Base-by-base conservation (phyloP, 64 coral and sea anemone genomes). In the Trachythela sp. region DNA sequence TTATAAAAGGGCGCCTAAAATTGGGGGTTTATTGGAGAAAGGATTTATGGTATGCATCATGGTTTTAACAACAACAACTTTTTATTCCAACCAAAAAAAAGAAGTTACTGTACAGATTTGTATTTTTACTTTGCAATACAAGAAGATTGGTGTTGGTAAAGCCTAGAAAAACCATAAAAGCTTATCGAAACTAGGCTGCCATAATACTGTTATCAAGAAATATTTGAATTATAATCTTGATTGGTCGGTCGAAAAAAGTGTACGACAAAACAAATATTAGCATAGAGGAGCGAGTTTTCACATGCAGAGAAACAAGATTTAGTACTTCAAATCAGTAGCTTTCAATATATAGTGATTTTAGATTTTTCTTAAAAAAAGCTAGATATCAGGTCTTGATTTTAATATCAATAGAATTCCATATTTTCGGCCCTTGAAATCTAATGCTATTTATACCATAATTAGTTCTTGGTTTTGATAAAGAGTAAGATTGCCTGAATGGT, bases 341-440 rank as follows among this genome's bases (percentile, higher is more conserved):
- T 5, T 64, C 4, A 64, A 64, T 22, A 22, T 64, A 64, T 20
- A 26, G 24, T 24, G 7, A 20, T 64, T 64, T 5, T 26, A 64
- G 18, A n/a, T 26, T 64, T 20, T 27, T n/a, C 24, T 64, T 64
- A 27, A 64, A 26, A 27, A 64, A n/a, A 7, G 56, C 18, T 8
- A 64, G 56, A 27, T 5, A n/a, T 64, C 13, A 64, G 56, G 56
- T n/a, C 56, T 64, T 64, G 26, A 64, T 20, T 64, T 20, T n/a
- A 27, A 24, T 64, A 64, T 64, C 56, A 64, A 22, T 5, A 24
- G 56, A 64, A 31, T 86, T 86, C 48, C 85, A 86, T 51, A 86
- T 36, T 86, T 54, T 54, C 11, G 85, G 42, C n/a, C 85, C 85
- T 86, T 52, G 43, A 14, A n/a, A 86, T 35, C 85, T 39, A 86